Base-by-base conservation (phyloP, 2,888 invertebrate genomes). In the Cataglyphis altisquamis region DNA sequence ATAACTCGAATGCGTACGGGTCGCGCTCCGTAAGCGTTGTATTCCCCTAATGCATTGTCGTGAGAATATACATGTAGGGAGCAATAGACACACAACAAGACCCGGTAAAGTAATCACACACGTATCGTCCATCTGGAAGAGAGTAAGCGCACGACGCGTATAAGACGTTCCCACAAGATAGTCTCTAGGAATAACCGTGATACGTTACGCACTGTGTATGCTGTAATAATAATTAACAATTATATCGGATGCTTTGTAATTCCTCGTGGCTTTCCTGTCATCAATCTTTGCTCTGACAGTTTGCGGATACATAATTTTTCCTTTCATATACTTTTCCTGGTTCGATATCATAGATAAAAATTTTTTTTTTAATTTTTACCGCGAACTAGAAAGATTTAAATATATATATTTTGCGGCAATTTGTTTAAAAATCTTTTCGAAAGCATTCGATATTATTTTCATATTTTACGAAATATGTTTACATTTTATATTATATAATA, bases 91-190 rank as follows among this genome's bases (percentile, higher is more conserved):
- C 36, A 66, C 60, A 57, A 77, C 74, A 41, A 52, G 48, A 82
- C 82, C n/a, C n/a, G 45, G 55, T 57, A 57, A 66, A 66, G 63
- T 66, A 36, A 64, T 52, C 52, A 48, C 45, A 52, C 66, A 52
- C 77, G 52, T 82, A 83, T 83, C 82, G 82, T 83, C 25, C 60
- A 83, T 83, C 82, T 78, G 60, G 39, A 78, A 55, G 52, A 78
- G n/a, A 60, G 25, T 41, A 55, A 36, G 18, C 60, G 62, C 36
- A 9, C 32, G 29, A 62, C 45, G 52, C 45, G 60, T 15, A 52
- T 15, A 52, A 77, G 60, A 67, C 83, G 83, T 83, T 83, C 83
- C 78, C 83, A 83, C 83, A 83, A 60, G 78, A 73, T 68, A 62
- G 60, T 29, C 32, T 62, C n/a, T 45, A 21, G 62, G n/a, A 62